Base-by-base conservation (phyloP, 2,888 invertebrate species). In the Sarcophaga caerulescens region DNA sequence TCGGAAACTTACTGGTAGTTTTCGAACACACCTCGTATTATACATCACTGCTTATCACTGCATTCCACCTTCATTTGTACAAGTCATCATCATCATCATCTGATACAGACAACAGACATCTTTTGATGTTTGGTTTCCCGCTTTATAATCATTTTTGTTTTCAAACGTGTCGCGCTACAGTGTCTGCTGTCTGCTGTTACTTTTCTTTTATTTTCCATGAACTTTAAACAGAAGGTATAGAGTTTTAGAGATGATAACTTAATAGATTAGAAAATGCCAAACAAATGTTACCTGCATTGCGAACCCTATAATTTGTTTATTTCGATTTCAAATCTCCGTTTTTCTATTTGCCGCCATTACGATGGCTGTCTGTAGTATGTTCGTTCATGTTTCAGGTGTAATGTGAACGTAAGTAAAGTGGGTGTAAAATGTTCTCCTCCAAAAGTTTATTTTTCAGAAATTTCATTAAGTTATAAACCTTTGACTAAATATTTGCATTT, bases 401-500 rank as follows among this genome's bases (percentile, higher is more conserved):
- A 63, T 10, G 65, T 65, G 1, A 14, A 3, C 3, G 8, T 60
- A 60, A 19, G 19, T 11, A 21, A n/a, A 19, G 11, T 60, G n/a
- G 60, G n/a, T 60, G 10, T 21, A 60, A 21, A 60, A n/a, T 11
- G 21, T 19, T 21, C 19, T 21, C 6, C 21, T 47, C 1, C 11
- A 14, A 47, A 47, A 47, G 47, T 52, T 14, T 52, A 47, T 71
- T 66, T 63, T 17, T 6, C 59, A 21, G 52, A 14, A 81, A 52
- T 81, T 76, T 65, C 70, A 65, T 82, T 71, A 44, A 76, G 25
- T 62, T 70, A 57, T 63, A 75, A 81, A 63, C 68, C 68, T 81
- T 80, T 70, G 60, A 60, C 60, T 63, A 35, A n/a, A 44, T 74
- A 47, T 44, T 75, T 81, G 57, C 63, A 44, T 75, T 70, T 76